These are phyloP conservation scores for Podotricha telesiphe DNA, from an alignment of 2,888 invertebrate genomes.

Conservation along the genomic window DNA sequence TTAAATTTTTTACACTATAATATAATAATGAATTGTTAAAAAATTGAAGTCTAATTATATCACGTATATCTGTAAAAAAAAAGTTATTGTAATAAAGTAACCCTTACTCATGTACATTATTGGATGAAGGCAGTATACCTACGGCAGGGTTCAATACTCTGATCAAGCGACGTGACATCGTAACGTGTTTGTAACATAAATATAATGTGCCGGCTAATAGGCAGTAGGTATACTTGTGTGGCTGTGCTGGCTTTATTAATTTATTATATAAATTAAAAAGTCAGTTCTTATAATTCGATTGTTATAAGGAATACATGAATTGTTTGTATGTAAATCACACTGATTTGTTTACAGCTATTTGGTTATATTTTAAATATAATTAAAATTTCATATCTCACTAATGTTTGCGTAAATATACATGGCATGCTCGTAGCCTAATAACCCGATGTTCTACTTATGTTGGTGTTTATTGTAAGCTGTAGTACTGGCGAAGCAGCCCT, in stretches of 20 bases:
- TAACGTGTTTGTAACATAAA: constrained; percentile 26
- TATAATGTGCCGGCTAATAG: constrained; percentile 1
- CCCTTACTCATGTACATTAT: constrained; percentile 3
- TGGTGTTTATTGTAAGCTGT: neutral
- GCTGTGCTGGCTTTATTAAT: neutral
- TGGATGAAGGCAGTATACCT: neutral
- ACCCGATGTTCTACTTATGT: constrained; percentile 2
- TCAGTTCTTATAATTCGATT: neutral
- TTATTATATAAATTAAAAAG: neutral
- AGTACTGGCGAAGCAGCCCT: too few relatives aligned
- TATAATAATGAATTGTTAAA: too few relatives aligned
- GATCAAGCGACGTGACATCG: constrained; percentile 26
- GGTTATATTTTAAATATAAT: too few relatives aligned
- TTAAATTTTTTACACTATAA: neutral
- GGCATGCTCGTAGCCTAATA: neutral
- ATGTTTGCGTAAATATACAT: neutral
- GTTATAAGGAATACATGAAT: neutral
- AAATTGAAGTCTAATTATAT: neutral
- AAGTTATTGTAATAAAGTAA: neutral
- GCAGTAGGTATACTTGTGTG: neutral
- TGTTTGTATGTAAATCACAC: too few relatives aligned
- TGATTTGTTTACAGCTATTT: too few relatives aligned
- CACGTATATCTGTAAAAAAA: too few relatives aligned
- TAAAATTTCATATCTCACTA: neutral
- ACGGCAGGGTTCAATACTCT: constrained; percentile 31